Conservation (phyloP, 2,797 vertebrate genomes). For the Sciurus vulgaris region DNA sequence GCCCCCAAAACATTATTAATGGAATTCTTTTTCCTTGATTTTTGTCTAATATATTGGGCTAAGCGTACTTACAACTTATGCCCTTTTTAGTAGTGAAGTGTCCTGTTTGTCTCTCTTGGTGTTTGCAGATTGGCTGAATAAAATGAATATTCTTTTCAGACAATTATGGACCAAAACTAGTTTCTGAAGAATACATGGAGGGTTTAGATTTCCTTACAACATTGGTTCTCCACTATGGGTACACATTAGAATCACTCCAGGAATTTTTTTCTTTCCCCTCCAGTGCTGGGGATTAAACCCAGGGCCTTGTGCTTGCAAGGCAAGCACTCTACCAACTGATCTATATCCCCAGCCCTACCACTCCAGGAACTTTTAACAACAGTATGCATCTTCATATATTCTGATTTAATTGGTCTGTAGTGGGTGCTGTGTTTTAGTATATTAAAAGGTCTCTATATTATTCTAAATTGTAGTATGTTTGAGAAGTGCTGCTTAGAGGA, state of each 20-base stretch:
- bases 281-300: no score
- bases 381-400: background rate
- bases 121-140: conserved; percentile 51
- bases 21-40: conserved; percentile 44
- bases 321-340: no score
- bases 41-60: conserved; percentile 25
- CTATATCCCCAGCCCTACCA: no score
- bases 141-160: conserved; percentile 33
- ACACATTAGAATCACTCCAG: background rate
- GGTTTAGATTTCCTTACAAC: background rate
- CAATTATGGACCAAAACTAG: background rate
- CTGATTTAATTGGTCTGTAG: conserved; percentile 35
- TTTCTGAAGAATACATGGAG: background rate
- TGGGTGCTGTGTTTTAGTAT: background rate
- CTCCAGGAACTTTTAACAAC: background rate
- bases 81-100: conserved; percentile 49
- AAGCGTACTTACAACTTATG: conserved; percentile 13
- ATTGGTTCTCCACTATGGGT: background rate
- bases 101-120: conserved; percentile 13
- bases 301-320: no score
- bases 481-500: background rate
- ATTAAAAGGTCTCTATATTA: background rate
- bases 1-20: background rate
- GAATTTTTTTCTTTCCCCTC: no score
- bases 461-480: conserved; percentile 31